These are phyloP conservation scores for Eumeta japonica DNA, from an alignment of 1,140 invertebrate genomes.

Conservation along the genomic window DNA sequence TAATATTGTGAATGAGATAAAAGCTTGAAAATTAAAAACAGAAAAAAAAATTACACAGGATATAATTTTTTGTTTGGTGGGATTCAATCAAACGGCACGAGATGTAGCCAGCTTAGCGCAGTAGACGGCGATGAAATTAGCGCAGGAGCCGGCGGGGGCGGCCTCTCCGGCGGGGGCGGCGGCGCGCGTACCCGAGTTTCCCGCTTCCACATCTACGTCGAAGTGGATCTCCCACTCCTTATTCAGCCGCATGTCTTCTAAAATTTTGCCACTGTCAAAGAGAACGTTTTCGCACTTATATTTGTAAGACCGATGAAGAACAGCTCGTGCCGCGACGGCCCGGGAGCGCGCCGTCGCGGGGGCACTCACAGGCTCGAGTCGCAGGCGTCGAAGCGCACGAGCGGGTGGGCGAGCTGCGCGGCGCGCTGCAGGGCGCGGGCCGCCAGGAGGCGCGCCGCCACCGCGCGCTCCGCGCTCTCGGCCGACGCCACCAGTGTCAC, in stretches of 20 bases:
- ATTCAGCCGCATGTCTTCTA: conserved; percentile 26
- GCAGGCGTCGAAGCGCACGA: conserved; percentile 37
- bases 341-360: too few species aligned
- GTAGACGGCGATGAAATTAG: conserved; percentile 25
- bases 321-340: not conserved
- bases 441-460: conserved; percentile 27
- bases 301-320: not conserved
- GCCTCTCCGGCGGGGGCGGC: conserved; percentile 44
- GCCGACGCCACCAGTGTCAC: conserved; percentile 32
- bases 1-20: too few species aligned
- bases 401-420: conserved; percentile 23
- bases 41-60: too few species aligned
- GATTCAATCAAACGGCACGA: too few species aligned
- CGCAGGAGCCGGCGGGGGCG: too few species aligned
- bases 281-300: too few species aligned
- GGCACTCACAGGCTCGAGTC: conserved; percentile 25
- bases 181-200: conserved; percentile 45
- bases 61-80: too few species aligned
- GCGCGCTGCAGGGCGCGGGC: conserved; percentile 33
- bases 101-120: too few species aligned
- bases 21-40: too few species aligned
- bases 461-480: conserved; percentile 17
- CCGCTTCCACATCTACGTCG: conserved; percentile 34
- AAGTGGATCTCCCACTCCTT: conserved; percentile 35
- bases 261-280: conserved; percentile 28